Conservation (phyloP, 2,113 vertebrate genomes). For the Dendrocopos noguchii region DNA sequence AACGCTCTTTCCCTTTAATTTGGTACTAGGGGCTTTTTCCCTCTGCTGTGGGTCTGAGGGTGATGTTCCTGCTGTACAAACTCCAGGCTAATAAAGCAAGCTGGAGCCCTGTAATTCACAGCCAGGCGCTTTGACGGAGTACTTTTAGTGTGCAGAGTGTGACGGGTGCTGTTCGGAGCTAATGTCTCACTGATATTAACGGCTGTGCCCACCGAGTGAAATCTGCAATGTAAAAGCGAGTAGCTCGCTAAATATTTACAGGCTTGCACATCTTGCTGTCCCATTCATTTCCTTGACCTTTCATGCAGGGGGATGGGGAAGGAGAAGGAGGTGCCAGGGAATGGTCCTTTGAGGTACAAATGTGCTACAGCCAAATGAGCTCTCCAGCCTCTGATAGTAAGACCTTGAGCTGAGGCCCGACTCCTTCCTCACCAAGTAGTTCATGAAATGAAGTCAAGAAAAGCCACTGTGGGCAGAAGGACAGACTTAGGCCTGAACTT, state of each 20-base stretch:
- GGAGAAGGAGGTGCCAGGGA: conserved; percentile 30
- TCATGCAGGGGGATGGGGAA: conserved; percentile 23
- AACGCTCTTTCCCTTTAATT: background rate
- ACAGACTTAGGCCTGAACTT: background rate
- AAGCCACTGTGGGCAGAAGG: background rate
- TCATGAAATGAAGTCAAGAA: background rate
- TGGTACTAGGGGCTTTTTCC: background rate
- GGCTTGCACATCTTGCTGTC: conserved; percentile 37
- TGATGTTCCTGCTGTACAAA: conserved; percentile 46
- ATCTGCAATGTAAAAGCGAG: conserved; percentile 63
- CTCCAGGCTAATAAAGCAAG: conserved; percentile 55
- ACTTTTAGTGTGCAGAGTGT: conserved; percentile 53
- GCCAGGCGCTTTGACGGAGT: conserved; percentile 31
- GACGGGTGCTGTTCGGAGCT: conserved; percentile 55
- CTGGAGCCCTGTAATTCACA: conserved; percentile 11
- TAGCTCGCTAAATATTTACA: conserved; percentile 63
- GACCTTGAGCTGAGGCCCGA: background rate
- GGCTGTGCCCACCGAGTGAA: conserved; percentile 33
- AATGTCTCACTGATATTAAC: conserved; percentile 62
- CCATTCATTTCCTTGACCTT: conserved; percentile 72
- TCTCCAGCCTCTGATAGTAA: background rate
- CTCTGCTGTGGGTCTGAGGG: background rate
- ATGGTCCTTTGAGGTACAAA: conserved; percentile 33
- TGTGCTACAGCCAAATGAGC: background rate
- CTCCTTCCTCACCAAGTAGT: background rate